Conservation (phyloP, 2,888 invertebrate species). For the Dioctria linearis region DNA sequence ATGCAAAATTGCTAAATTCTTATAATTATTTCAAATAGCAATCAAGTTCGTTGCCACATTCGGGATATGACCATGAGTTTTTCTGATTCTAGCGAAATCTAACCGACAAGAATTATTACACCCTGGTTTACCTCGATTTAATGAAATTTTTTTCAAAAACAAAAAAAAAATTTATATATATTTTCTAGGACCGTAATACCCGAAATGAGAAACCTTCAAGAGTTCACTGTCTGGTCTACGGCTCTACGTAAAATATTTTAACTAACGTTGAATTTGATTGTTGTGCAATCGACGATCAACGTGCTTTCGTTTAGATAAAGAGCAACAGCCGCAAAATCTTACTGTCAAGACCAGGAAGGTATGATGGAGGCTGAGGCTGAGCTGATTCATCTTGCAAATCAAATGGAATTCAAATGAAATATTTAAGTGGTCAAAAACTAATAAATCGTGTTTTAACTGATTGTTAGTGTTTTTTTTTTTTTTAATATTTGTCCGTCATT, state of each 20-base stretch:
- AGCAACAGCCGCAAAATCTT: neutral
- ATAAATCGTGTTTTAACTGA: too few relatives aligned
- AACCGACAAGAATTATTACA: neutral
- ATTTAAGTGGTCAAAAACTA: too few relatives aligned
- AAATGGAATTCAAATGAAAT: too few relatives aligned
- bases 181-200: neutral
- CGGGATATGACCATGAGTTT: slow-evolving; percentile 28
- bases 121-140: slow-evolving; percentile 15
- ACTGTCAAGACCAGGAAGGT: neutral
- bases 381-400: neutral
- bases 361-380: neutral
- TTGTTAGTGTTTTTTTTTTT: too few relatives aligned
- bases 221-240: neutral
- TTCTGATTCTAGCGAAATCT: slow-evolving; percentile 15
- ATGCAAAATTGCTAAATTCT: slow-evolving; percentile 23
- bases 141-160: slow-evolving; percentile 6
- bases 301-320: neutral
- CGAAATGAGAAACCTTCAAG: neutral
- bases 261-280: neutral
- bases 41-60: slow-evolving; percentile 36
- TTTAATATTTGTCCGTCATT: too few relatives aligned
- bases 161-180: neutral
- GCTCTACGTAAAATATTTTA: neutral
- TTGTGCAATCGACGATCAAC: neutral
- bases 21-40: slow-evolving; percentile 20